Percentiles rank a stretch among this genome's conserved stretches.
These are phyloP conservation scores for Orius insidiosus DNA, from an alignment of 1,140 invertebrate species.

Conservation along the genomic window DNA sequence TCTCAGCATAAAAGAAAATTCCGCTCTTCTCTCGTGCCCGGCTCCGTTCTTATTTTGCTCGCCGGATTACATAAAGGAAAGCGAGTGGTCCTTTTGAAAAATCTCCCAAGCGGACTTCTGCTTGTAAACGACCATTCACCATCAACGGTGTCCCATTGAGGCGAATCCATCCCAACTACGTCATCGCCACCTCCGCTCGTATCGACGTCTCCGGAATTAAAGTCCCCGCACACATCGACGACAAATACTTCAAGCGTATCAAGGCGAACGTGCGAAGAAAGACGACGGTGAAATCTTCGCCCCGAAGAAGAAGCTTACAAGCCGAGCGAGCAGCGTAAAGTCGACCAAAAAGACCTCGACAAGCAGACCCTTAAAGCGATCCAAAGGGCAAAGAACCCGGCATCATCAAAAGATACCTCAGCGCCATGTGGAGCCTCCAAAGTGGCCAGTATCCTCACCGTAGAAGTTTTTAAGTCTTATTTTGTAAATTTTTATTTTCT, in stretches of 20 bases:
- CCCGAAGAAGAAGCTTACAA: slow-evolving; percentile 68
- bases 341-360: slow-evolving; percentile 81
- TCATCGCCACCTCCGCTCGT: slow-evolving; percentile 86
- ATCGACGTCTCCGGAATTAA: slow-evolving; percentile 66
- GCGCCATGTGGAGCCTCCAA: slow-evolving; percentile 76
- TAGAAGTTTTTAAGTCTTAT: slow-evolving; percentile 70
- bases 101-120: slow-evolving; percentile 74
- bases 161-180: slow-evolving; percentile 85
- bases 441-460: slow-evolving; percentile 91
- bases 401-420: slow-evolving; percentile 76
- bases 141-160: slow-evolving; percentile 59
- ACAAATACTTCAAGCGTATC: slow-evolving; percentile 79
- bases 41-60: slow-evolving; percentile 82
- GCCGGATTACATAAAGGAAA: slow-evolving; percentile 93
- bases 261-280: slow-evolving; percentile 50
- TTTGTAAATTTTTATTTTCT: no score
- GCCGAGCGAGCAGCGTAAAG: slow-evolving; percentile 72
- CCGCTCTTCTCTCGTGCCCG: slow-evolving; percentile 64
- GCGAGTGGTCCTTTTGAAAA: slow-evolving; percentile 75
- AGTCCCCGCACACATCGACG: slow-evolving; percentile 72
- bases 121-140: slow-evolving; percentile 56
- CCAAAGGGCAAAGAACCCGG: slow-evolving; percentile 60
- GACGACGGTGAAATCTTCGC: slow-evolving; percentile 73
- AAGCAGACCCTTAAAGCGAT: slow-evolving; percentile 66
- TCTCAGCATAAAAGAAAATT: slow-evolving; percentile 57